Evolutionary conservation across 2,888 invertebrate genomes (phyloP).

Genomic region (Anthophora plumipes): DNA sequence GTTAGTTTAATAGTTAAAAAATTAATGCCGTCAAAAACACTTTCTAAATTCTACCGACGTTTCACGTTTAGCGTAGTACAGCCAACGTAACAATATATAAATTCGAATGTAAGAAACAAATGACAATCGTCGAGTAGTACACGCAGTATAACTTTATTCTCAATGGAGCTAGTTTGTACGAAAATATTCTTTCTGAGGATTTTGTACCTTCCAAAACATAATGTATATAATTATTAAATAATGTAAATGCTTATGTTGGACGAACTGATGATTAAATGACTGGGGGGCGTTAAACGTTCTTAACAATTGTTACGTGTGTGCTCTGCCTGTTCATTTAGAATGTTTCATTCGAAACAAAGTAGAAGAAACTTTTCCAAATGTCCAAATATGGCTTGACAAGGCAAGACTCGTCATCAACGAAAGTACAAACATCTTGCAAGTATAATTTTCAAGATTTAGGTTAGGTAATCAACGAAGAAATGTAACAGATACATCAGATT

Average conservation of each 20-base stretch:
- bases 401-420: conserved; percentile 1
- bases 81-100: conserved; percentile 31
- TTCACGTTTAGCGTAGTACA: neutral
- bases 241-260: conserved; percentile 45
- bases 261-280: conserved; percentile 42
- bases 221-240: neutral
- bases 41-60: conserved; percentile 1
- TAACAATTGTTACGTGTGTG: conserved; percentile 37
- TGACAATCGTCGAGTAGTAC: neutral
- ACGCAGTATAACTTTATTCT: neutral
- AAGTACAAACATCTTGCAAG: conserved; percentile 37
- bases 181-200: neutral
- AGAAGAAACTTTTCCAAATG: conserved; percentile 14
- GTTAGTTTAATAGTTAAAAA: conserved; percentile 5
- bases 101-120: neutral
- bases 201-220: neutral
- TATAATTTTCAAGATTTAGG: conserved; percentile 43
- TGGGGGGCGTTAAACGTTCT: conserved; percentile 47
- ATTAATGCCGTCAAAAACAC: conserved; percentile 52
- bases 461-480: conserved; percentile 21
- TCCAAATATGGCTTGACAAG: conserved; percentile 20
- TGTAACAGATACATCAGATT: conserved; percentile 2
- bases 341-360: conserved; percentile 31
- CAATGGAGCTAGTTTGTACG: neutral
- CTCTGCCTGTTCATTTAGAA: conserved; percentile 25